These are phyloP conservation scores for Zaprionus gabonicus DNA, from an alignment of 1,140 invertebrate genomes.

Conservation along the genomic window DNA sequence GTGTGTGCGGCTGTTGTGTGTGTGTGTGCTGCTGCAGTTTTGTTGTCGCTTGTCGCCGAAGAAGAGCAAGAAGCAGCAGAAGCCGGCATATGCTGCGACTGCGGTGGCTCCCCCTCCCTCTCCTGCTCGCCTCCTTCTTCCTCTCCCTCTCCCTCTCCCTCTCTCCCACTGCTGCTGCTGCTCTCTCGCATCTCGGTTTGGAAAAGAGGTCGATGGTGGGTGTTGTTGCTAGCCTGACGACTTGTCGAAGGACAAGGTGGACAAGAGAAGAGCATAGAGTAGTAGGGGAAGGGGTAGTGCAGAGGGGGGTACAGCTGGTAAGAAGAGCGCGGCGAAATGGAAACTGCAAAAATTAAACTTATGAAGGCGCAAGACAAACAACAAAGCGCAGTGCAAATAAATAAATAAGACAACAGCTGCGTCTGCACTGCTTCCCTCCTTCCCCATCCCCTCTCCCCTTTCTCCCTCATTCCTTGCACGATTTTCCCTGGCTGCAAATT, in stretches of 20 bases:
- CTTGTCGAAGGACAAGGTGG: constrained; percentile 33
- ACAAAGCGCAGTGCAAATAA: constrained; percentile 66
- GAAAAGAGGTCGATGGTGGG: constrained; percentile 83
- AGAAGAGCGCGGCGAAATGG: constrained; percentile 47
- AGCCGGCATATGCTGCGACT: constrained; percentile 79
- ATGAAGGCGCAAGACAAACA: constrained; percentile 47
- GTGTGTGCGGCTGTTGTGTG: constrained; percentile 15
- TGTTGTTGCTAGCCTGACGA: constrained; percentile 41
- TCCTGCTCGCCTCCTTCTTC: background rate
- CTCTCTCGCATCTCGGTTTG: constrained; percentile 40
- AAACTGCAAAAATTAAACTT: constrained; percentile 64
- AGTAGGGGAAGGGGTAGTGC: background rate
- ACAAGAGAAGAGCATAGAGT: constrained; percentile 19
- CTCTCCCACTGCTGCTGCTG: constrained; percentile 6
- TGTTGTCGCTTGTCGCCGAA: constrained; percentile 53
- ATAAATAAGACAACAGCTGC: constrained; percentile 76
- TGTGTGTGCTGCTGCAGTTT: constrained; percentile 49
- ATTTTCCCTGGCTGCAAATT: constrained; percentile 44
- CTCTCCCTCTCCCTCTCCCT: background rate
- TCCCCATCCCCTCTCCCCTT: background rate
- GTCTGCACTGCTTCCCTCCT: background rate
- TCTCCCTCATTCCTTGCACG: constrained; percentile 6
- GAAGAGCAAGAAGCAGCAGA: constrained; percentile 66
- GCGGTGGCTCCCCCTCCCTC: constrained; percentile 27
- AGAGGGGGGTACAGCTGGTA: constrained; percentile 19